Evolutionary conservation across 2,888 invertebrate genomes (phyloP).

Genomic region (Andricus quercusramuli): DNA sequence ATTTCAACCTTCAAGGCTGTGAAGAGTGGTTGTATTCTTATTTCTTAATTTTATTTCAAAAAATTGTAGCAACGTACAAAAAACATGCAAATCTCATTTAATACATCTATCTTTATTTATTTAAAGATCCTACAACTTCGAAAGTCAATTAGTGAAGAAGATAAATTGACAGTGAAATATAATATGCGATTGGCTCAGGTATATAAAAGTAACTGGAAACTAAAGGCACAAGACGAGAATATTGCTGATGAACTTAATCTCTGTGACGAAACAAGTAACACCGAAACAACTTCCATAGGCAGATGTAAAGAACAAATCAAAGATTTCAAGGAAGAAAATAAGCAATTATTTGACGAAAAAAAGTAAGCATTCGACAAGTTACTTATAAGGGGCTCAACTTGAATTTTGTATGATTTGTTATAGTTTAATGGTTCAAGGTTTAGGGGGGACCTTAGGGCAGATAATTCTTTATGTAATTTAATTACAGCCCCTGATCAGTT

Average conservation of each 20-base stretch:
- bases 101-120: not conserved
- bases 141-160: not conserved
- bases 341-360: not conserved
- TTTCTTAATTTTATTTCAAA: not conserved
- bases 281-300: not conserved
- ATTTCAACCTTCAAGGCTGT: no score
- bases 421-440: no score
- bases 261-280: not conserved
- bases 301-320: not conserved
- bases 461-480: no score
- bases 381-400: not conserved
- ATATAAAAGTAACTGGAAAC: slow-evolving; percentile 13
- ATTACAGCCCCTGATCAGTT: no score
- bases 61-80: not conserved
- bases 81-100: not conserved
- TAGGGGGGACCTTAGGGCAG: no score
- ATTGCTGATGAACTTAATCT: not conserved
- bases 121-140: not conserved
- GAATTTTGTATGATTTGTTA: no score
- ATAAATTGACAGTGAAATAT: not conserved
- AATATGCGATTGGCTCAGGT: not conserved
- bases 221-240: not conserved
- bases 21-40: no score
- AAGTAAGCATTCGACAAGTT: not conserved
- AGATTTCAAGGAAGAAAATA: not conserved